Percentiles rank a stretch among this genome's conserved stretches.
These are phyloP conservation scores for Drosophila pseudotalamancana DNA, from an alignment of 2,888 invertebrate species.

Conservation along the genomic window DNA sequence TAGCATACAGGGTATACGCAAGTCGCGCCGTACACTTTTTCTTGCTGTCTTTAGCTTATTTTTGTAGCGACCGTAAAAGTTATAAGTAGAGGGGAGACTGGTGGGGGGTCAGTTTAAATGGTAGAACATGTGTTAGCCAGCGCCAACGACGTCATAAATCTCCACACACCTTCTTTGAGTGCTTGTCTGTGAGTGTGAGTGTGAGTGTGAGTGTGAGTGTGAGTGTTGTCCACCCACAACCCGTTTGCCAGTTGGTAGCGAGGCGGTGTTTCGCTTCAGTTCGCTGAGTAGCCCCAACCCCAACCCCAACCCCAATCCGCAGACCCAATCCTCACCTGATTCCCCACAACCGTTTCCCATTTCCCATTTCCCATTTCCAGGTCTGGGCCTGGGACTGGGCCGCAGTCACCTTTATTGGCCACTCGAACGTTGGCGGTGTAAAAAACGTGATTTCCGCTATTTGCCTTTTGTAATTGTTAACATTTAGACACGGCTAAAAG, in stretches of 20 bases:
- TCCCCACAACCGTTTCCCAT: background rate
- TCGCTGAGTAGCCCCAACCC: conserved; percentile 1
- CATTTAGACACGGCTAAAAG: conserved; percentile 8
- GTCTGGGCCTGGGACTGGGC: conserved; percentile 14
- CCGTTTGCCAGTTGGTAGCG: conserved; percentile 49
- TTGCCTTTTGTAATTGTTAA: conserved; percentile 60
- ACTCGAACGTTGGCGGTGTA: conserved; percentile 51
- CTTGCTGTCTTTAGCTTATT: background rate
- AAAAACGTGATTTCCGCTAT: conserved; percentile 77
- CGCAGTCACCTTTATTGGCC: conserved; percentile 51
- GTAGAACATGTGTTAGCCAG: conserved; percentile 63
- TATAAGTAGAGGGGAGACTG: background rate
- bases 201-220: conserved; percentile 6
- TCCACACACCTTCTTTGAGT: conserved; percentile 50
- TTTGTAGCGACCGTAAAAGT: conserved; percentile 3
- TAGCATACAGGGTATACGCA: conserved; percentile 9
- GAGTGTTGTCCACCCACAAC: conserved; percentile 36
- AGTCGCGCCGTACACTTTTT: background rate
- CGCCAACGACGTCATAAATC: conserved; percentile 70
- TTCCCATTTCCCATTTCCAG: background rate
- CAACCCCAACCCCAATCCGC: background rate
- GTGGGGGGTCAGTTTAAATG: conserved; percentile 17
- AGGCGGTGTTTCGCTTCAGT: conserved; percentile 2
- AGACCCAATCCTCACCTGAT: background rate
- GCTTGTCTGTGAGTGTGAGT: conserved; percentile 1